Evolutionary conservation across 1,140 invertebrate species (phyloP).

Genomic region (Aphaenogaster ashmeadi): DNA sequence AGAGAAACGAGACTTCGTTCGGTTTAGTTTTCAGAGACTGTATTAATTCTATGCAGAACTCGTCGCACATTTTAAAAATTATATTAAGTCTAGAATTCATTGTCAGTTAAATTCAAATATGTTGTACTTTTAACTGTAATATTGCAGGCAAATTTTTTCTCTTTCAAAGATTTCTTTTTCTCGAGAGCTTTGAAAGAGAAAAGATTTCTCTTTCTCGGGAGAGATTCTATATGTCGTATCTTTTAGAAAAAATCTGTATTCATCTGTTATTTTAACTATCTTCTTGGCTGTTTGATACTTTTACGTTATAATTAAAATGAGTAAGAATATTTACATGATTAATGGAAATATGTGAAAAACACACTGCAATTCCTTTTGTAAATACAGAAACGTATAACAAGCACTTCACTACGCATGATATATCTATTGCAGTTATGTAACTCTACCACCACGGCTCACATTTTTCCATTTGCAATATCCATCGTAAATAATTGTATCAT

Average conservation of each 20-base stretch:
- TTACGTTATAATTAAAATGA: conserved; percentile 56
- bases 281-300: background rate
- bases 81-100: conserved; percentile 23
- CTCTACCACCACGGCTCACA: conserved; percentile 21
- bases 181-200: conserved; percentile 17
- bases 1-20: background rate
- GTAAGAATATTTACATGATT: conserved; percentile 49
- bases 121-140: conserved; percentile 36
- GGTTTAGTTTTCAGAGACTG: conserved; percentile 34
- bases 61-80: conserved; percentile 16
- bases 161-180: conserved; percentile 16
- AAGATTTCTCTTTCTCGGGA: background rate
- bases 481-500: conserved; percentile 50
- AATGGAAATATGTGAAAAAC: conserved; percentile 58
- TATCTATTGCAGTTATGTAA: conserved; percentile 31
- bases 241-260: conserved; percentile 33
- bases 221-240: background rate
- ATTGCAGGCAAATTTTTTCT: background rate
- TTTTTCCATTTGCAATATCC: conserved; percentile 47
- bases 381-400: conserved; percentile 7
- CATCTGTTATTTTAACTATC: conserved; percentile 11
- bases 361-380: conserved; percentile 46
- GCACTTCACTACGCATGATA: background rate
- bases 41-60: conserved; percentile 22
- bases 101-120: conserved; percentile 18